Conservation (phyloP, 2,113 vertebrate species). For the Murina feae region DNA sequence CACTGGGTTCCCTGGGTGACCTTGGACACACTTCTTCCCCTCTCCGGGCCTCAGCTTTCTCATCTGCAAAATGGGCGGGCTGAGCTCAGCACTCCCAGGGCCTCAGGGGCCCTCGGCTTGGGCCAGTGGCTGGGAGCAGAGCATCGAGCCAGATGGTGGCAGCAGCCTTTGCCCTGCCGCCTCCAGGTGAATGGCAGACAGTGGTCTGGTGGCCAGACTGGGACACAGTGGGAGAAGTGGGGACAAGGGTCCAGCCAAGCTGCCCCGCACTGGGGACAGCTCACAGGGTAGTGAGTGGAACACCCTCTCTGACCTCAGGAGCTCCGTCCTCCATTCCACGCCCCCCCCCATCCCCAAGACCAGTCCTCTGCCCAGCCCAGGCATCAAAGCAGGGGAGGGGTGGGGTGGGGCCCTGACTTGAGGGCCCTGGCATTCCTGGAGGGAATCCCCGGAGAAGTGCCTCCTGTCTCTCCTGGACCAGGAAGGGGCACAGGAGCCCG, state of each 20-base stretch:
- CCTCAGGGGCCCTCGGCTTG: not conserved
- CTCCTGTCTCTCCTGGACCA: not conserved
- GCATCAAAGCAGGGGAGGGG: not conserved
- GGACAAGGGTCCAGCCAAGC: not conserved
- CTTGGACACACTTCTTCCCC: not conserved
- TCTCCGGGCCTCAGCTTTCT: not conserved
- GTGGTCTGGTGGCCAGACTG: not conserved
- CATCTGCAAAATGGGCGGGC: not conserved
- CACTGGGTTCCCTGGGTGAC: not conserved
- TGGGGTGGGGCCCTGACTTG: not conserved
- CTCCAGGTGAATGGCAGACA: not conserved
- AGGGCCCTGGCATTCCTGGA: not conserved
- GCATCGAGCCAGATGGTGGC: not conserved
- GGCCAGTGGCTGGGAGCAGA: not conserved
- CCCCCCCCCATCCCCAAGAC: not conserved
- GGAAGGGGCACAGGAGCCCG: not conserved
- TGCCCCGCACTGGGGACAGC: accelerated
- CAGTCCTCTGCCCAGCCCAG: not conserved
- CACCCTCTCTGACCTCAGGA: not conserved
- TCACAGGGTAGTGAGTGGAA: not conserved
- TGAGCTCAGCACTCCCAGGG: too few relatives aligned
- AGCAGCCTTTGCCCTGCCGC: not conserved
- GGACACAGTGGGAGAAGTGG: not conserved
- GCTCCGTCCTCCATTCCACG: not conserved
- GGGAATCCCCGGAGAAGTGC: not conserved